Evolutionary conservation across 2,797 vertebrate species (phyloP).

Genomic region (Mionectes olivaceus): DNA sequence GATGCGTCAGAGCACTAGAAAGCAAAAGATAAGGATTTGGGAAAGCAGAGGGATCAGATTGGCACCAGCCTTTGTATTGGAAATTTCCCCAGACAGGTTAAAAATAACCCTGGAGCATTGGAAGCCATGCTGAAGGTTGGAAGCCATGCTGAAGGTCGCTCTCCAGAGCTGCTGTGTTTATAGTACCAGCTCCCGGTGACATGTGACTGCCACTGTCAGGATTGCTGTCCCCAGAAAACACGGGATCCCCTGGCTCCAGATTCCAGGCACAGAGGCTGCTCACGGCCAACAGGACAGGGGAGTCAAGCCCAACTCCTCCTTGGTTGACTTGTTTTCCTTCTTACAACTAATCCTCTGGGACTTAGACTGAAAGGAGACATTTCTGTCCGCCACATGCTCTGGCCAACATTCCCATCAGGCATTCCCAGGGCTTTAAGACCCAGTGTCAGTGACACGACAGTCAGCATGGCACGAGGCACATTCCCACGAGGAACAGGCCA

Average conservation of each 20-base stretch:
- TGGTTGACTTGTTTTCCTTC: not conserved
- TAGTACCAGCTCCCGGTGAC: not conserved
- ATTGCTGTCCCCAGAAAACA: not conserved
- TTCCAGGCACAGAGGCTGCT: not conserved
- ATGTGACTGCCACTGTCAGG: fast-evolving
- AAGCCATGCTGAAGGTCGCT: conserved; percentile 48
- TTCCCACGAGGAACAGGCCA: fast-evolving
- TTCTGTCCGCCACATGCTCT: not conserved
- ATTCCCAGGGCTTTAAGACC: not conserved
- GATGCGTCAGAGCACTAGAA: conserved; percentile 27
- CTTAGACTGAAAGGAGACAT: fast-evolving
- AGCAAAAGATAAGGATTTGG: conserved; percentile 55
- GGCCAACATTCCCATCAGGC: fast-evolving
- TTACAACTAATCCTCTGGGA: not conserved
- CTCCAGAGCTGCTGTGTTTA: not conserved
- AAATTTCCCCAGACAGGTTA: conserved; percentile 59
- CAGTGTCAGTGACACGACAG: fast-evolving
- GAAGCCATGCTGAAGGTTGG: not conserved
- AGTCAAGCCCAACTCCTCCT: not conserved
- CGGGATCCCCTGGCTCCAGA: not conserved
- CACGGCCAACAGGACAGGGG: not conserved
- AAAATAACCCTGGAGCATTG: conserved; percentile 7
- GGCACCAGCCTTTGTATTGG: conserved; percentile 16
- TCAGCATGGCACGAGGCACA: fast-evolving
- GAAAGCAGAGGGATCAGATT: not conserved